Evolutionary conservation across 2,797 vertebrate species (phyloP).

Genomic region (Dermochelys coriacea): DNA sequence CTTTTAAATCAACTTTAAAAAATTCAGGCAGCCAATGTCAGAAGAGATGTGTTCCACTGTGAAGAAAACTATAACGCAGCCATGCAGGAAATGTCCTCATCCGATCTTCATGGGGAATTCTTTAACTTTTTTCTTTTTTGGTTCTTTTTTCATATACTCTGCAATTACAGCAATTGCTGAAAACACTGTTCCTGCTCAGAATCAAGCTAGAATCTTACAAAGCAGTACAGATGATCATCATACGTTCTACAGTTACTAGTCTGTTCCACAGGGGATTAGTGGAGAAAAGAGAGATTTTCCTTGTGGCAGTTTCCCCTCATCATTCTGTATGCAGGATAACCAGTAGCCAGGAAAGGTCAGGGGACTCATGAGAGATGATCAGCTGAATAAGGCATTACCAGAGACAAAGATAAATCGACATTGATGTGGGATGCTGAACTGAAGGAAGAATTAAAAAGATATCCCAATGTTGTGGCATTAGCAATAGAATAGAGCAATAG

Average conservation of each 20-base stretch:
- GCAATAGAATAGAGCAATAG: background rate
- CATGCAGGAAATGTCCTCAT: background rate
- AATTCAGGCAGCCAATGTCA: constrained; percentile 6
- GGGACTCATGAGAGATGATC: constrained; percentile 68
- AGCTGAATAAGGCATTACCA: constrained; percentile 61
- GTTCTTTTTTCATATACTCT: constrained; percentile 1
- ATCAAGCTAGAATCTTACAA: background rate
- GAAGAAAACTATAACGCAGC: constrained; percentile 32
- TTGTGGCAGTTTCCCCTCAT: constrained; percentile 35
- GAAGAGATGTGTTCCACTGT: background rate
- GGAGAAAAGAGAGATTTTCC: constrained; percentile 3
- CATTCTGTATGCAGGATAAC: constrained; percentile 50
- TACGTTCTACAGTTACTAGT: constrained; percentile 23
- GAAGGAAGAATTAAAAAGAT: constrained; percentile 53
- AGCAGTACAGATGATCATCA: background rate
- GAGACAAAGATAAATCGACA: constrained; percentile 67
- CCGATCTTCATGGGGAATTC: constrained; percentile 13
- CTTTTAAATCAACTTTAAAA: constrained; percentile 61
- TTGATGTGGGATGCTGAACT: constrained; percentile 50
- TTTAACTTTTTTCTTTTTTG: constrained; percentile 11
- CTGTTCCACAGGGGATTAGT: background rate
- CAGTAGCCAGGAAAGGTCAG: constrained; percentile 65
- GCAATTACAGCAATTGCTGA: background rate
- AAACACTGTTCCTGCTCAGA: constrained; percentile 16
- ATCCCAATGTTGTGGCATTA: constrained; percentile 30